Conservation (phyloP, 92 coral and sea anemone species). For the Porites rus region DNA sequence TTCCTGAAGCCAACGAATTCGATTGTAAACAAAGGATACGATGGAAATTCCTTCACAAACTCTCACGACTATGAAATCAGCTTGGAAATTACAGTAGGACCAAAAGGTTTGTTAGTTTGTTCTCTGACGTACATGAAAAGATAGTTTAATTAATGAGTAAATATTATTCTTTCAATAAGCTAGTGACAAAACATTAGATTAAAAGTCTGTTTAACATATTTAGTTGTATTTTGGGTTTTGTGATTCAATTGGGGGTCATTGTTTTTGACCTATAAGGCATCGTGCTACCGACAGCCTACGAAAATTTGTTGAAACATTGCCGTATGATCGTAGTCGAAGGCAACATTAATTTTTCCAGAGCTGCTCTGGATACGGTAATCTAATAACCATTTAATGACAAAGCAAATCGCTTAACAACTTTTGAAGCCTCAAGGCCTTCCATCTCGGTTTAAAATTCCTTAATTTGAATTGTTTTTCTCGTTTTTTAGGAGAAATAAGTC, state of each 20-base stretch:
- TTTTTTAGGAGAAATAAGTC: slow-evolving; percentile 18
- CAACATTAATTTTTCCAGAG: not conserved
- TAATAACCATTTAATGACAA: not conserved
- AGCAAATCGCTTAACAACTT: not conserved
- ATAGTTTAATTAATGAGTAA: not conserved
- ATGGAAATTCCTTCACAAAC: slow-evolving; percentile 20
- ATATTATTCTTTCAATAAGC: not conserved
- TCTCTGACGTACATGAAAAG: not conserved
- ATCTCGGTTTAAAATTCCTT: too few relatives aligned
- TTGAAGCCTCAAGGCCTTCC: not conserved
- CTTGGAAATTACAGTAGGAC: slow-evolving; percentile 45
- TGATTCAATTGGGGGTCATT: slow-evolving; percentile 12
- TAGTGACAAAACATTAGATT: not conserved
- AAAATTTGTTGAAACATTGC: not conserved
- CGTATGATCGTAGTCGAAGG: not conserved
- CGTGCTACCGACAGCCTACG: not conserved
- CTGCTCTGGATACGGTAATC: not conserved
- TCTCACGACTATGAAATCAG: slow-evolving; percentile 21
- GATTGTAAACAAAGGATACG: not conserved
- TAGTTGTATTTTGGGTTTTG: not conserved
- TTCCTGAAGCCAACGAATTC: not conserved
- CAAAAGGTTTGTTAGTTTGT: slow-evolving; percentile 23
- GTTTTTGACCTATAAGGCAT: not conserved
- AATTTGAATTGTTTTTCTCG: not conserved
- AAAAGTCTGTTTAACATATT: not conserved